These are phyloP conservation scores for Mactromeris polynyma DNA, from an alignment of 2,888 invertebrate species.

Conservation along the genomic window DNA sequence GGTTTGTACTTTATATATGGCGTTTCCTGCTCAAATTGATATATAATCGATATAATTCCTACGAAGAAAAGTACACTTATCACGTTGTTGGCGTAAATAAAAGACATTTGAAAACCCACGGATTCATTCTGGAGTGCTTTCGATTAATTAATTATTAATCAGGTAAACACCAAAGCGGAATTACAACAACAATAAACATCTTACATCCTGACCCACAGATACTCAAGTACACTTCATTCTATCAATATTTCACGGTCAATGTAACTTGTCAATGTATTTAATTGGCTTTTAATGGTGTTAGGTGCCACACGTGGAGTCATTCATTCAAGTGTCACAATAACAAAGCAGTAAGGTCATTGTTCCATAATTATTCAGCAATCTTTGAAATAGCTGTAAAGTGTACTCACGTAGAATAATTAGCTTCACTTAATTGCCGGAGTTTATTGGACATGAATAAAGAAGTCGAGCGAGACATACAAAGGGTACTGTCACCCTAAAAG, in stretches of 20 bases:
- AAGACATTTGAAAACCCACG: no score
- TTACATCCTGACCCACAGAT: background rate
- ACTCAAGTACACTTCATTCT: background rate
- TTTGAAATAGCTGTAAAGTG: background rate
- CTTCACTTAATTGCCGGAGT: no score
- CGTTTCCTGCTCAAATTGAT: no score
- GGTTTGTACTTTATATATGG: no score
- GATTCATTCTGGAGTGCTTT: background rate
- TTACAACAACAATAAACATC: background rate
- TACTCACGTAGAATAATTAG: no score
- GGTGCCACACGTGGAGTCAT: background rate
- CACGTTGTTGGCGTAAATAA: no score
- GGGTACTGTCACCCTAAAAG: no score
- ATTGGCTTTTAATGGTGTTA: conserved; percentile 1
- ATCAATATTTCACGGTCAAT: conserved; percentile 16
- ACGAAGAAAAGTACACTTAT: no score
- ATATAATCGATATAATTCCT: no score
- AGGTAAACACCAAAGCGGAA: background rate
- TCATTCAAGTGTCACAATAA: background rate
- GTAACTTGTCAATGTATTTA: background rate
- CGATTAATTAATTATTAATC: background rate
- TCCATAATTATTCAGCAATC: background rate
- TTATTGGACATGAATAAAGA: no score
- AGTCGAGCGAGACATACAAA: no score
- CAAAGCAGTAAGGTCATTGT: background rate